These are phyloP conservation scores for Ormyrus rosae DNA, from an alignment of 2,888 invertebrate genomes.

Conservation along the genomic window DNA sequence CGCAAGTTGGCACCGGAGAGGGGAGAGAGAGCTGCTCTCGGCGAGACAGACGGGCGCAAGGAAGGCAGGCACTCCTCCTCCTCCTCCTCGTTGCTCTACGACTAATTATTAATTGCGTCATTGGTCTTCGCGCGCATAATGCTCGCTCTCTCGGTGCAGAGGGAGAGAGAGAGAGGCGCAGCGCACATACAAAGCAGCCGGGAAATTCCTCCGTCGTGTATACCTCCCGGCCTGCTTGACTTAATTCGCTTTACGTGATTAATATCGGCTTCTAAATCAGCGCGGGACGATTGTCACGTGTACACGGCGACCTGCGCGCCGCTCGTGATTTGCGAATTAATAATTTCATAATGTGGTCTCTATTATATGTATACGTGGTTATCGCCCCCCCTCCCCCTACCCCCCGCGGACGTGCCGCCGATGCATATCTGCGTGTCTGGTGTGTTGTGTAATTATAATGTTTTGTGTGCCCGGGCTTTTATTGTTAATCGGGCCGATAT, in stretches of 20 bases:
- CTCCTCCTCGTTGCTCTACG: conserved; percentile 14
- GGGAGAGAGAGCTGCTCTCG: neutral
- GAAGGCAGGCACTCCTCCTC: conserved; percentile 18
- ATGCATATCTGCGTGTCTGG: too few species aligned
- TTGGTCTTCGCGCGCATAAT: conserved; percentile 36
- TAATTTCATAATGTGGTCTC: conserved; percentile 27
- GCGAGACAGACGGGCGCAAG: conserved; percentile 5
- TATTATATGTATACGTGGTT: too few species aligned
- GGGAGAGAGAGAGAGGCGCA: neutral
- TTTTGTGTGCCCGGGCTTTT: too few species aligned
- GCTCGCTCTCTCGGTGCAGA: too few species aligned
- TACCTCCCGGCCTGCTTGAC: neutral
- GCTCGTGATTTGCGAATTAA: conserved; percentile 46
- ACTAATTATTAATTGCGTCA: conserved; percentile 54
- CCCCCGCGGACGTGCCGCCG: too few species aligned
- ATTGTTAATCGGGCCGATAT: too few species aligned
- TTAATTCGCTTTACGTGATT: conserved; percentile 42
- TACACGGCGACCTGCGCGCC: neutral
- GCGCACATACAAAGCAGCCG: neutral
- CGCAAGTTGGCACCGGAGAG: neutral
- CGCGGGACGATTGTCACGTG: conserved; percentile 35
- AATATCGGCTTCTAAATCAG: conserved; percentile 21
- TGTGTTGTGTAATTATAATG: too few species aligned
- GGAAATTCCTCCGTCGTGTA: conserved; percentile 37
- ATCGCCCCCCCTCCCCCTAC: too few species aligned